phyloP scores from a whole-genome alignment of 2,888 invertebrate species.

The Brenthis ino region DNA sequence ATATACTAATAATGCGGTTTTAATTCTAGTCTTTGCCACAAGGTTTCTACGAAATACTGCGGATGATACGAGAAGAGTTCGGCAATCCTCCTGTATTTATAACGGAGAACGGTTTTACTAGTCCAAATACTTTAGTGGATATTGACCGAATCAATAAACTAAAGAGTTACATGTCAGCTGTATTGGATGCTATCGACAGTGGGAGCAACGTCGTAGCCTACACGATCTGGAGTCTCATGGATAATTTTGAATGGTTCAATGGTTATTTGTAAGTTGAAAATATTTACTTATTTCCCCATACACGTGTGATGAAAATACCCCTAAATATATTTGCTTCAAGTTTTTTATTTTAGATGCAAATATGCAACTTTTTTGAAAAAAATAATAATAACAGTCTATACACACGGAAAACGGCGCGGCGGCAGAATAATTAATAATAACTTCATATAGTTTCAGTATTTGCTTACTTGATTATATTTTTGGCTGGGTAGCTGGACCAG shows the following conservation, averaged over 20 bases:
- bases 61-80: conserved; percentile 65
- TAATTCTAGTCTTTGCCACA: conserved; percentile 66
- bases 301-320: background rate
- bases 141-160: background rate
- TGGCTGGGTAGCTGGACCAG: too few species aligned
- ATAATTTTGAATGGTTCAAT: conserved; percentile 12
- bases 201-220: conserved; percentile 16
- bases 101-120: conserved; percentile 23
- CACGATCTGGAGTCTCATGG: conserved; percentile 19
- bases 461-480: too few species aligned
- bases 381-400: too few species aligned
- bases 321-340: too few species aligned
- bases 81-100: conserved; percentile 32
- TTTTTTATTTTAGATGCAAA: too few species aligned
- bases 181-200: conserved; percentile 9
- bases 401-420: too few species aligned
- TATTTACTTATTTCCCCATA: background rate
- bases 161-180: conserved; percentile 3
- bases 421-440: too few species aligned
- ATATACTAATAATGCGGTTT: background rate
- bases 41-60: conserved; percentile 77
- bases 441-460: too few species aligned
- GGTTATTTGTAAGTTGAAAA: conserved; percentile 4
- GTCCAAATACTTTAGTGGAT: conserved; percentile 8
- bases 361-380: too few species aligned